Percentiles rank a stretch among this genome's conserved stretches.
These are phyloP conservation scores for Eilema depressum DNA, from an alignment of 2,888 invertebrate genomes.

Conservation along the genomic window DNA sequence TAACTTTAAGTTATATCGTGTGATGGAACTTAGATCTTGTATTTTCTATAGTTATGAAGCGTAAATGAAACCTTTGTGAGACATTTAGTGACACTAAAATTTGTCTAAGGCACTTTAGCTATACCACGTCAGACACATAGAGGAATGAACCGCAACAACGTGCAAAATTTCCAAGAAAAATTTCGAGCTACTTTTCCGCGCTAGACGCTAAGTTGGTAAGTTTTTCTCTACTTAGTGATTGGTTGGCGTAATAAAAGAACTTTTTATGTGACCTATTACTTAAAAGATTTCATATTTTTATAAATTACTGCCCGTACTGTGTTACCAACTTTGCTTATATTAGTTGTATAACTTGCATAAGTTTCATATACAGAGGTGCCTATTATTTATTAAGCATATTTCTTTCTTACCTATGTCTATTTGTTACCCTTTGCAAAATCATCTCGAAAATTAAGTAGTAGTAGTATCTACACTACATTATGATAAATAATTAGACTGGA, in stretches of 20 bases:
- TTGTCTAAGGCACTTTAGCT: too few species aligned
- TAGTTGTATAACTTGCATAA: too few species aligned
- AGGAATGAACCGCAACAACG: conserved; percentile 4
- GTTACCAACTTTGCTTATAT: conserved; percentile 2
- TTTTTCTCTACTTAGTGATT: conserved; percentile 22
- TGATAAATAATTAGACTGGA: too few species aligned
- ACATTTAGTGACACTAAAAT: conserved; percentile 3
- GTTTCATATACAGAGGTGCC: background rate
- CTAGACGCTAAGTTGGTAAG: conserved; percentile 18
- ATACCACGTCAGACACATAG: background rate
- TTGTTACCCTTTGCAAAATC: too few species aligned
- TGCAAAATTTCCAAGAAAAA: conserved; percentile 18
- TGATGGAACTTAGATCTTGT: too few species aligned
- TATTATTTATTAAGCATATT: background rate
- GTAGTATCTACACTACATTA: too few species aligned
- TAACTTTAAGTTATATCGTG: too few species aligned
- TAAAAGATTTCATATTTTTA: conserved; percentile 6
- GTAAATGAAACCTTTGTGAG: background rate
- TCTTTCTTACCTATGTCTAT: background rate
- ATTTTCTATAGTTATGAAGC: too few species aligned
- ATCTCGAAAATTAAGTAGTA: too few species aligned
- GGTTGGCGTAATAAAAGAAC: conserved; percentile 20
- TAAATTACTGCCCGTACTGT: conserved; percentile 8
- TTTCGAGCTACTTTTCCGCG: conserved; percentile 15
- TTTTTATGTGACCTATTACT: conserved; percentile 17